These are phyloP conservation scores for Diploptera punctata DNA, from an alignment of 2,888 invertebrate species.

Conservation along the genomic window DNA sequence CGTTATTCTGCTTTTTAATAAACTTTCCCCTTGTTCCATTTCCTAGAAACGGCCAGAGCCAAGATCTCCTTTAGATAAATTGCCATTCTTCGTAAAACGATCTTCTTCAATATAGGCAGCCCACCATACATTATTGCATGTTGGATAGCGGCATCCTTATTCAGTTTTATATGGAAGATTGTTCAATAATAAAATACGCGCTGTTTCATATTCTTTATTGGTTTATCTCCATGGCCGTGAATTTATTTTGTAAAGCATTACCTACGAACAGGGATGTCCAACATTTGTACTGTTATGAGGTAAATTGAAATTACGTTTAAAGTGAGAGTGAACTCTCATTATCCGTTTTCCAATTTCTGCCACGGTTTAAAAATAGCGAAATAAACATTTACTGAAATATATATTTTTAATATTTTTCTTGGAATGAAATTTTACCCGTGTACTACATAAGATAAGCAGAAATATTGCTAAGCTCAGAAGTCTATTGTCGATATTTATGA, in stretches of 20 bases:
- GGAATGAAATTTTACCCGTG: no score
- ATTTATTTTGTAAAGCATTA: background rate
- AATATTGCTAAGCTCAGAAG: no score
- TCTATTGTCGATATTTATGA: no score
- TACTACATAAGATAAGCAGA: no score
- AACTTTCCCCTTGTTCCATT: background rate
- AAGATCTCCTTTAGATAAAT: constrained; percentile 1
- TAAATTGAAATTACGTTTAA: no score
- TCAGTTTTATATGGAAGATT: background rate
- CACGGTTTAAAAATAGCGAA: no score
- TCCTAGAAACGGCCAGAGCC: constrained; percentile 5
- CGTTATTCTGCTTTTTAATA: background rate
- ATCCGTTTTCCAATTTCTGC: no score
- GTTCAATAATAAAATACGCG: background rate
- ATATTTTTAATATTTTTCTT: no score
- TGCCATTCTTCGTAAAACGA: constrained; percentile 4
- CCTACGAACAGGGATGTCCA: background rate
- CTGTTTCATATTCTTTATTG: background rate
- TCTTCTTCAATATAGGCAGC: background rate
- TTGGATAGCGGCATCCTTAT: background rate
- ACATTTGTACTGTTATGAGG: no score
- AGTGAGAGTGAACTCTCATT: no score
- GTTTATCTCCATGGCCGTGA: background rate
- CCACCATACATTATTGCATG: background rate
- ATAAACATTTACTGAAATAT: no score